Conservation (phyloP, 2,888 invertebrate genomes). For the Tiliacea aurago region DNA sequence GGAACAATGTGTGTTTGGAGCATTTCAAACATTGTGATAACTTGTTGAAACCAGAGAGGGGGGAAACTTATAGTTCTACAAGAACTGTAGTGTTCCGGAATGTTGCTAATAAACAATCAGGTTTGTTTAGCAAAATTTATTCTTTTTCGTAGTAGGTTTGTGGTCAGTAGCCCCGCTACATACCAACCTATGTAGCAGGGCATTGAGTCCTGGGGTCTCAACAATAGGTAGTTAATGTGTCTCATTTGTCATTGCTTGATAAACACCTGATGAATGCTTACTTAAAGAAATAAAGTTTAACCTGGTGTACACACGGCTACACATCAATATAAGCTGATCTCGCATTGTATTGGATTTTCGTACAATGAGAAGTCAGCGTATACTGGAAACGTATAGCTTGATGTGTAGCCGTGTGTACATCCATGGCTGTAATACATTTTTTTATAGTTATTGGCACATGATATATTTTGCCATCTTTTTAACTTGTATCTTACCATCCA, state of each 20-base stretch:
- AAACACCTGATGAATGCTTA: not conserved
- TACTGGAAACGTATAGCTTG: too few relatives aligned
- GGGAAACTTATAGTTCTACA: slow-evolving; percentile 74
- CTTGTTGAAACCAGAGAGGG: slow-evolving; percentile 74
- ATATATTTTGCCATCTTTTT: not conserved
- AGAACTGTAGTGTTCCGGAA: slow-evolving; percentile 81
- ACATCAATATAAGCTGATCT: too few relatives aligned
- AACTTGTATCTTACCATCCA: not conserved
- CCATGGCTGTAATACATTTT: too few relatives aligned
- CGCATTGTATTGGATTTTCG: too few relatives aligned
- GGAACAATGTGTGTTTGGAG: slow-evolving; percentile 85
- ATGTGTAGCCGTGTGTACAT: too few relatives aligned
- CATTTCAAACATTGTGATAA: slow-evolving; percentile 78
- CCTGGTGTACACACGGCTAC: too few relatives aligned
- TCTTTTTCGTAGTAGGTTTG: not conserved
- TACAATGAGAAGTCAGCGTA: too few relatives aligned
- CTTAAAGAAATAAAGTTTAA: not conserved
- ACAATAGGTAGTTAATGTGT: not conserved
- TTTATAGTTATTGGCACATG: not conserved
- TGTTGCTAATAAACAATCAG: slow-evolving; percentile 76
- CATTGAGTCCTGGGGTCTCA: not conserved
- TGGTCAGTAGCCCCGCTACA: not conserved
- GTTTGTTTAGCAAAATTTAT: slow-evolving; percentile 62
- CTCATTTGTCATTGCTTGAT: not conserved
- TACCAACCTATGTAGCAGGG: not conserved